Evolutionary conservation across 2,797 vertebrate genomes (phyloP), one percentile per base, ranked within the genome.

Genomic region (Amphiprion clarkii): DNA sequence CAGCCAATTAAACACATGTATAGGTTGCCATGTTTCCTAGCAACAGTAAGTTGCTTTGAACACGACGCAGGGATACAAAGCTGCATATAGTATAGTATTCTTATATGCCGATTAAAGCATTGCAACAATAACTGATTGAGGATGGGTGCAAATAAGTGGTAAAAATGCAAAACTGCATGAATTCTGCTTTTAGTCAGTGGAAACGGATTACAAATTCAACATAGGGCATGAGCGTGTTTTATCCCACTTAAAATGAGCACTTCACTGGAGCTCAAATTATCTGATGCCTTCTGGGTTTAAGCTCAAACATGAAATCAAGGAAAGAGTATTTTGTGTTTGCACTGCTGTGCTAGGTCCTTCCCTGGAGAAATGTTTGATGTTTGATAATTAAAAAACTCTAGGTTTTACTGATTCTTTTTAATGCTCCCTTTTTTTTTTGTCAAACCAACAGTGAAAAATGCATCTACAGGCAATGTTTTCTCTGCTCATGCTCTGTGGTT

Each of bases 321-420:
- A 87, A 85, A 76, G 58, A 39, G 42, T 76, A 65, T 65, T 86
- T 74, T 75, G 56, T 25, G 49, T 71, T 88, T 79, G 63, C 25
- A 76, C 71, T 62, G 57, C 68, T 58, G 46, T 12, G 44, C 60
- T 39, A 51, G 27, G 52, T 60, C 67, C 58, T 66, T 57, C 71
- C 76, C 78, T 6, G n/a, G 74, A 82, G 79, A 87, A 74, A 86
- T 72, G 59, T 84, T 83, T 85, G 74, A 79, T 83, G 79, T 86
- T 74, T 76, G 74, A 73, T 81, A 71, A 81, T 88, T 82, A 70
- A 87, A 83, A 78, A 76, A 79, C 59, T 65, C 68, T 59, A 62
- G 58, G 64, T 78, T 77, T 87, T 85, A 84, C 69, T 1, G 49
- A 90, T 83, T 90, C 80, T 80, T 87, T 88, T 79, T 81, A 84